phyloP scores from a whole-genome alignment of 1,140 invertebrate species.

The Spodoptera frugiperda region DNA sequence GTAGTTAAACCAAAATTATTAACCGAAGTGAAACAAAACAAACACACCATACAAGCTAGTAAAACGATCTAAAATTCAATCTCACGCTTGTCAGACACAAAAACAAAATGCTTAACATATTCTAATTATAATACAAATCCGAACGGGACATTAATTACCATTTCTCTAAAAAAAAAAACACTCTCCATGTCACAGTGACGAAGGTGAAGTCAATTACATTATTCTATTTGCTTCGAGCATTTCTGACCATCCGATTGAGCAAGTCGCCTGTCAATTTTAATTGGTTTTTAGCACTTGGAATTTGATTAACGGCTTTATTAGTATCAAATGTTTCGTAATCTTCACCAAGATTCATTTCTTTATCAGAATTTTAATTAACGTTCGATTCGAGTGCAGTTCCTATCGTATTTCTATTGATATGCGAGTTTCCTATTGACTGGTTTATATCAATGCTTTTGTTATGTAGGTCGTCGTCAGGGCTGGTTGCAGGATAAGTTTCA shows the following conservation, averaged over 20 bases:
- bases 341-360: constrained; percentile 45
- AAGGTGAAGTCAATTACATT: constrained; percentile 66
- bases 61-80: constrained; percentile 1
- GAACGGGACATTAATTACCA: constrained; percentile 50
- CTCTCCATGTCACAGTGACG: constrained; percentile 63
- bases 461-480: constrained; percentile 54
- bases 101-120: constrained; percentile 36
- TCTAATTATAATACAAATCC: constrained; percentile 35
- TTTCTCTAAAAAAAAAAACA: constrained; percentile 46
- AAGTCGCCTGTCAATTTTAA: constrained; percentile 64
- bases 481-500: neutral
- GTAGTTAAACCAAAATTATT: neutral
- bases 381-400: constrained; percentile 45
- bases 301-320: constrained; percentile 66
- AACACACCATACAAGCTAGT: neutral
- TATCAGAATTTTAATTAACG: constrained; percentile 63
- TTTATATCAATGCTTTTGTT: constrained; percentile 50
- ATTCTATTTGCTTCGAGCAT: constrained; percentile 59
- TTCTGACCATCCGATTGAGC: constrained; percentile 59
- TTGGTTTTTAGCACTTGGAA: constrained; percentile 66
- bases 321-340: constrained; percentile 51
- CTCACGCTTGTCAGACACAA: neutral
- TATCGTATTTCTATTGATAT: constrained; percentile 55
- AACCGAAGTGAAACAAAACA: neutral
- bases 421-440: constrained; percentile 47